These are phyloP conservation scores for Anarrhichthys ocellatus DNA, from an alignment of 2,113 vertebrate species.

Conservation along the genomic window DNA sequence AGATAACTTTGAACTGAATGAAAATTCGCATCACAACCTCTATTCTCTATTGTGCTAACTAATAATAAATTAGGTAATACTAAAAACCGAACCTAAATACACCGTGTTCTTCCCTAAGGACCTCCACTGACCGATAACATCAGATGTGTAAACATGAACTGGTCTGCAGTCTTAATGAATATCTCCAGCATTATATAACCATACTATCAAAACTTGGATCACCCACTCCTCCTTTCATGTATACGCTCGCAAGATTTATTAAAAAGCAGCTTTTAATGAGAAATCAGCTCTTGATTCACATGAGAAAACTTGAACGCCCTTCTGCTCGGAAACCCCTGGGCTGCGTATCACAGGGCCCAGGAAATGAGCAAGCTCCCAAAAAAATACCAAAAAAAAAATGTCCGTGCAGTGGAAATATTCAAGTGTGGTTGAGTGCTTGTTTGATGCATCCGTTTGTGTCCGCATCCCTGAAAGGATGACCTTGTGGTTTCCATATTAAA, in stretches of 20 bases:
- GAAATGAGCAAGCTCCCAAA: conserved; percentile 22
- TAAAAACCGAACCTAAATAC: neutral
- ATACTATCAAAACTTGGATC: conserved; percentile 48
- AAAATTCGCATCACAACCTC: neutral
- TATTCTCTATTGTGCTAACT: neutral
- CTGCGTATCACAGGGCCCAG: conserved; percentile 54
- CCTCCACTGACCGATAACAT: conserved; percentile 11
- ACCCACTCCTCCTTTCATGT: conserved; percentile 65
- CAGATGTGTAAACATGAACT: conserved; percentile 11
- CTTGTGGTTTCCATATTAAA: conserved; percentile 51
- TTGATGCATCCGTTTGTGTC: conserved; percentile 43
- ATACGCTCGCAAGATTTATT: conserved; percentile 39
- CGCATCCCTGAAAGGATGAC: conserved; percentile 44
- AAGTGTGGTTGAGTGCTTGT: conserved; percentile 40
- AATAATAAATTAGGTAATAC: neutral
- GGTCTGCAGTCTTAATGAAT: conserved; percentile 15
- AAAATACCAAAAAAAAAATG: neutral
- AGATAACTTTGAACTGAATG: neutral
- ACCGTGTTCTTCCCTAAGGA: neutral
- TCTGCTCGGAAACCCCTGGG: conserved; percentile 65
- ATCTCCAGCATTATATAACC: conserved; percentile 46
- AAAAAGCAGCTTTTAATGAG: conserved; percentile 74
- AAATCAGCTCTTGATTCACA: conserved; percentile 66
- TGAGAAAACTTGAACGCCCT: conserved; percentile 70
- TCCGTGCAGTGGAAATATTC: conserved; percentile 25